Conservation (phyloP, 2,113 vertebrate genomes). For the Cervus canadensis region DNA sequence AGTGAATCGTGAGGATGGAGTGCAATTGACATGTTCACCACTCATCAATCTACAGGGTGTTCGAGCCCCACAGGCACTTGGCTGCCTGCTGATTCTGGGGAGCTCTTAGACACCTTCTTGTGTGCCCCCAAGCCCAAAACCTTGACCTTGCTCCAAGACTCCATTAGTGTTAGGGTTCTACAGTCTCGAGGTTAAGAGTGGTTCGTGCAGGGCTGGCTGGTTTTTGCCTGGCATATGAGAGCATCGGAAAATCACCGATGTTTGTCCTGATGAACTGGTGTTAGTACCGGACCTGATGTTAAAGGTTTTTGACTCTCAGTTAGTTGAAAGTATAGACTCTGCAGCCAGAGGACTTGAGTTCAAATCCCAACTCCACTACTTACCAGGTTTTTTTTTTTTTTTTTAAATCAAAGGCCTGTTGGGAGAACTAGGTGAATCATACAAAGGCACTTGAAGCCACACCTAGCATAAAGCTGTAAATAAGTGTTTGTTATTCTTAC, state of each 20-base stretch:
- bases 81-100: neutral
- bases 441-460: neutral
- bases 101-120: neutral
- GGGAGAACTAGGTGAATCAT: neutral
- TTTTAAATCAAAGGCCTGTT: neutral
- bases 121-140: accelerated
- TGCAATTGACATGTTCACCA: neutral
- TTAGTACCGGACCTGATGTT: neutral
- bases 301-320: neutral
- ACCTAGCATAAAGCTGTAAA: accelerated
- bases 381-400: neutral
- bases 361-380: neutral
- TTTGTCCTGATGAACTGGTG: neutral
- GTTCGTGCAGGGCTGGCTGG: neutral
- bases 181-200: no score
- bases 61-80: neutral
- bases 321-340: neutral
- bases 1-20: neutral
- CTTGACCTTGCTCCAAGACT: neutral
- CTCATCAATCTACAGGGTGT: neutral
- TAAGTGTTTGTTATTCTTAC: neutral
- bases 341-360: neutral
- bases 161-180: neutral
- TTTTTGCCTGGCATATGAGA: no score
- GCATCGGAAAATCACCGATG: accelerated